phyloP scores from a whole-genome alignment of 1,140 invertebrate genomes.

The Oreohelix idahoensis region DNA sequence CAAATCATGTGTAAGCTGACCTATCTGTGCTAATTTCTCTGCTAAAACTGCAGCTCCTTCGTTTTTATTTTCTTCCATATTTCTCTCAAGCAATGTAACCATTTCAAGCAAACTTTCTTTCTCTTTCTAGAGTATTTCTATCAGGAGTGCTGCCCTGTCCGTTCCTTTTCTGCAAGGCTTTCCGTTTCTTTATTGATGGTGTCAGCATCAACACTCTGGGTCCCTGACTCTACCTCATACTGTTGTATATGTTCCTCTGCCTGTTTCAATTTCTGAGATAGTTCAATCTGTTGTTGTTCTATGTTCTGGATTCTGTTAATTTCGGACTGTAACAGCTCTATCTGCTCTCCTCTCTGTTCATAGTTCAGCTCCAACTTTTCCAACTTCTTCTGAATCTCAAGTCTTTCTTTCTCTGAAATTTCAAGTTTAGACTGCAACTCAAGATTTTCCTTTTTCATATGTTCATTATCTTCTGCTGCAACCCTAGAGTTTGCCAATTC shows the following conservation, averaged over 20 bases:
- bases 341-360: slow-evolving; percentile 31
- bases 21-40: not conserved
- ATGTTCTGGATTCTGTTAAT: slow-evolving; percentile 49
- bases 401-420: not conserved
- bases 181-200: not conserved
- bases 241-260: slow-evolving; percentile 46
- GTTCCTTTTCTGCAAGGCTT: slow-evolving; percentile 41
- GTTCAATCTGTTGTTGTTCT: slow-evolving; percentile 51
- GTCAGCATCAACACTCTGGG: slow-evolving; percentile 17
- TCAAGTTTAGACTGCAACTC: slow-evolving; percentile 26
- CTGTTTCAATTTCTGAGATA: slow-evolving; percentile 56
- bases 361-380: not conserved
- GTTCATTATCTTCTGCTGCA: not conserved
- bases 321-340: slow-evolving; percentile 27
- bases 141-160: slow-evolving; percentile 53
- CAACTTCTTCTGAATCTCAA: not conserved
- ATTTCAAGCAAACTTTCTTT: slow-evolving; percentile 21
- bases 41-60: slow-evolving; percentile 9
- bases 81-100: slow-evolving; percentile 12
- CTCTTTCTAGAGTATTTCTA: slow-evolving; percentile 50
- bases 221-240: slow-evolving; percentile 38
- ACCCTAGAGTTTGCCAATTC: not conserved
- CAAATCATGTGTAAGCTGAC: not conserved
- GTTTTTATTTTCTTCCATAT: slow-evolving; percentile 24
- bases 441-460: slow-evolving; percentile 8